Evolutionary conservation across 2,888 invertebrate species (phyloP).

Genomic region (Artemia sinica): DNA sequence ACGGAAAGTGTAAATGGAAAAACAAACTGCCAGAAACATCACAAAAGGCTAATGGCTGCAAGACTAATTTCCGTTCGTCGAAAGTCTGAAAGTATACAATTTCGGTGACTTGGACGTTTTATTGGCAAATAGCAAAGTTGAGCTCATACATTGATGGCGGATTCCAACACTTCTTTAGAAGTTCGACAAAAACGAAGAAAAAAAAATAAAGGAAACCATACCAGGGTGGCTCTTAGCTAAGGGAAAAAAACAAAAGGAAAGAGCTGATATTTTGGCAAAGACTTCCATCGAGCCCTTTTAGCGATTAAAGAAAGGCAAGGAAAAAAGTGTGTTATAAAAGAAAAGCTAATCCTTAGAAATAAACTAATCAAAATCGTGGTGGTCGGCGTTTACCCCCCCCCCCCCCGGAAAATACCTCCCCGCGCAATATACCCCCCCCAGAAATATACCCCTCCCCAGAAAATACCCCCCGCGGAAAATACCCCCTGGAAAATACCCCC

Average conservation of each 20-base stretch:
- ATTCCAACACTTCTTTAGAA: neutral
- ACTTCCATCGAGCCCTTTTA: neutral
- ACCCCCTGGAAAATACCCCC: too few relatives aligned
- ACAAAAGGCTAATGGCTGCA: constrained; percentile 61
- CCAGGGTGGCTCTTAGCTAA: too few relatives aligned
- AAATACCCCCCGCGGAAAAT: too few relatives aligned
- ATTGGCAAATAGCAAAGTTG: neutral
- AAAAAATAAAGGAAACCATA: neutral
- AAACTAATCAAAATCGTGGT: too few relatives aligned
- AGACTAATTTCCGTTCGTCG: constrained; percentile 66
- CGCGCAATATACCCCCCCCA: too few relatives aligned
- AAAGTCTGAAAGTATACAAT: constrained; percentile 45
- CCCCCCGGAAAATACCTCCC: too few relatives aligned
- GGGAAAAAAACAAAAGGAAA: too few relatives aligned
- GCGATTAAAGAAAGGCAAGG: neutral
- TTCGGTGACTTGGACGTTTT: too few relatives aligned
- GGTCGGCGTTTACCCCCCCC: too few relatives aligned
- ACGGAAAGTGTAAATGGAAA: constrained; percentile 63
- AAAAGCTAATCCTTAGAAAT: neutral
- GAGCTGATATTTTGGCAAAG: too few relatives aligned
- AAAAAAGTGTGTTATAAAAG: neutral
- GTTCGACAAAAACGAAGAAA: neutral
- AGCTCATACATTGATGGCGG: neutral
- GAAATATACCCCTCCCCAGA: too few relatives aligned
- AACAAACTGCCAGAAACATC: constrained; percentile 61